Evolutionary conservation across 1,140 invertebrate genomes (phyloP), one percentile per base, ranked within the genome.

Genomic region (Meteorus sp.): DNA sequence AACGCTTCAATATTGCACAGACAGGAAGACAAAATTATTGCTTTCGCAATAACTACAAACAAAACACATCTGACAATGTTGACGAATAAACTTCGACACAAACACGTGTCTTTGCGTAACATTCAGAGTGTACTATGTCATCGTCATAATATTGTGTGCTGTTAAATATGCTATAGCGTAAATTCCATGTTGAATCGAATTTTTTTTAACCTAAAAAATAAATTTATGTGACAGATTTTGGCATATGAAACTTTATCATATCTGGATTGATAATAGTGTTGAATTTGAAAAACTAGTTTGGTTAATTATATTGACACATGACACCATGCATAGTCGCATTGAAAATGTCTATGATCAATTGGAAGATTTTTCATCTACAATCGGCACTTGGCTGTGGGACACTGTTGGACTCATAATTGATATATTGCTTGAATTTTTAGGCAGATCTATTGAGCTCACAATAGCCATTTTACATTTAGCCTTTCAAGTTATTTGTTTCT

Each of bases 361-460:
- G 7, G 25, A 23, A 17, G 58, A 63, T 8, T 68, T 70, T 43
- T 51, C 63, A 2, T 45, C 45, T 31, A 64, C 55, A 13, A 45
- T 70, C 11, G 48, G 60, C 4, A 63, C 54, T 15, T 70, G 66
- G 62, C 47, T 69, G 19, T 71, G 67, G 65, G 72, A 76, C 11
- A 74, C 70, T 1, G 8, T 71, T 41, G 68, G 68, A 31, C 56
- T 68, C 2, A 20, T 74, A 44, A 13, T 70, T 9, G 69, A 70
- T 13, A 69, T 75, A 35, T 11, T 70, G 2, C 27, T 75, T 6
- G 75, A 77, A 44, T 73, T 68, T 54, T 31, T 68, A 11, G 57
- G 64, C 15, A 63, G 71, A 19, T 53, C 62, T 41, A 27, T 75
- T 41, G 73, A 77, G 39, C 57, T 77, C 22, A 53, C 62, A 27